Evolutionary conservation across 2,113 vertebrate genomes (phyloP).

Genomic region (Peromyscus polionotus): DNA sequence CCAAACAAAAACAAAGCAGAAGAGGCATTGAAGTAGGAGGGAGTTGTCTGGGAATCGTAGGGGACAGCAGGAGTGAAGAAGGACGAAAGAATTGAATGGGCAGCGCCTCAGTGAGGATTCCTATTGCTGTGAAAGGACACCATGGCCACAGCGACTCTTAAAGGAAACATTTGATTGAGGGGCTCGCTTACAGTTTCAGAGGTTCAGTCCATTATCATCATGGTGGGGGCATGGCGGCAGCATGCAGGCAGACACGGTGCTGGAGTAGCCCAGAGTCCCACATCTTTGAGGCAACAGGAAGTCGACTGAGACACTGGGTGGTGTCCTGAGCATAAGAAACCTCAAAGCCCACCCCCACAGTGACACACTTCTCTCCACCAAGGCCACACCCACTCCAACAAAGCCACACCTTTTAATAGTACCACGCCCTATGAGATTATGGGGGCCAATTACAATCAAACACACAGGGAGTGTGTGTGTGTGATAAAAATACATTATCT

Average conservation of each 20-base stretch:
- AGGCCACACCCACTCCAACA: not conserved
- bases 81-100: not conserved
- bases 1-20: not conserved
- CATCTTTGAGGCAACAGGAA: not conserved
- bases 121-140: not conserved
- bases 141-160: not conserved
- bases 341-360: not conserved
- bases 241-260: not conserved
- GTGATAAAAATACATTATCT: not conserved
- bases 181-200: not conserved
- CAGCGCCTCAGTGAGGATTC: not conserved
- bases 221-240: not conserved
- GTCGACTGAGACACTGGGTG: not conserved
- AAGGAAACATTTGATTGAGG: not conserved
- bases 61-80: not conserved
- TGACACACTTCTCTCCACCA: not conserved
- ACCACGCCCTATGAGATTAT: not conserved
- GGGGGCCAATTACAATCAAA: not conserved
- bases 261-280: not conserved
- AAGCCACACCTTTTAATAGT: not conserved
- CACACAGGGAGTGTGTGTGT: not conserved
- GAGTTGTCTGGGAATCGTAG: not conserved
- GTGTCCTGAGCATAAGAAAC: not conserved
- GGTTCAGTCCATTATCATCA: not conserved
- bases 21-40: not conserved